phyloP scores from a whole-genome alignment of 2,797 vertebrate genomes.

The Enteromius mattozi region DNA sequence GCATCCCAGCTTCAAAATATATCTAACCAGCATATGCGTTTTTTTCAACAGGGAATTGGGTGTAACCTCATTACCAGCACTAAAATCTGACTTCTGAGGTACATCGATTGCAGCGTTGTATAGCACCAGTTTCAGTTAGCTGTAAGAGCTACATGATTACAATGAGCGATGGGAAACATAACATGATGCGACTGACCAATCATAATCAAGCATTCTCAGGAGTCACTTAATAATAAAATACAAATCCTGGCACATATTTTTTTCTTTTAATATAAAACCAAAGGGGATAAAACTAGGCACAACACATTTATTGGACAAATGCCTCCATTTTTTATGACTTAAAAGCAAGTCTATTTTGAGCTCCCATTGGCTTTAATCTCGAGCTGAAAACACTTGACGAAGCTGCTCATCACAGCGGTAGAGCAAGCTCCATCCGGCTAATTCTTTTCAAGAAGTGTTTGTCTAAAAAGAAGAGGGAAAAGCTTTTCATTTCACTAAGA shows the following conservation, averaged over 20 bases:
- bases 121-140: not conserved
- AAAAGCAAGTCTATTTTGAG: conserved; percentile 54
- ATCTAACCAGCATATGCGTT: too few relatives aligned
- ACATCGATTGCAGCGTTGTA: too few relatives aligned
- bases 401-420: conserved; percentile 14
- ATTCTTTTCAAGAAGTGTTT: conserved; percentile 53
- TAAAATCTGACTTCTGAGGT: too few relatives aligned
- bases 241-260: too few relatives aligned
- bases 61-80: not conserved
- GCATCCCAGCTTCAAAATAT: too few relatives aligned
- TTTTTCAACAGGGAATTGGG: too few relatives aligned
- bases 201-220: not conserved
- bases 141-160: too few relatives aligned
- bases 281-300: not conserved
- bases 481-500: conserved; percentile 44
- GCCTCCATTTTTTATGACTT: conserved; percentile 30
- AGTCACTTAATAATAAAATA: not conserved
- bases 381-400: conserved; percentile 36
- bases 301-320: conserved; percentile 40
- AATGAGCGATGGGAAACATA: not conserved
- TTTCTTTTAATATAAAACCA: not conserved
- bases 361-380: conserved; percentile 26
- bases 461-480: conserved; percentile 24
- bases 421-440: conserved; percentile 33
- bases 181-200: not conserved